Base-by-base conservation (phyloP, 2,888 invertebrate species). In the Aspidiotus destructor region DNA sequence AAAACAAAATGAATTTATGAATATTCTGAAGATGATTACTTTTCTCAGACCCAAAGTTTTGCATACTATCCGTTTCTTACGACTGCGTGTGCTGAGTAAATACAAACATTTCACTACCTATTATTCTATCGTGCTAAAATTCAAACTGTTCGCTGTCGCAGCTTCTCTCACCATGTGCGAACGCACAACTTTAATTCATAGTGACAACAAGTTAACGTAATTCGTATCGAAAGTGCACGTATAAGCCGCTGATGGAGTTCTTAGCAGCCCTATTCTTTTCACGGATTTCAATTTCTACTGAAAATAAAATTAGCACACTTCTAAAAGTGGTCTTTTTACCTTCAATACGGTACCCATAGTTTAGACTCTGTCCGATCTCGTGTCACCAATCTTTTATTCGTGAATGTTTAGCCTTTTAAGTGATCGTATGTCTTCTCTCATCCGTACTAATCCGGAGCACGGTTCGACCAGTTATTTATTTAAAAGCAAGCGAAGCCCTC, bases 391-490 rank as follows among this genome's bases (percentile, higher is more conserved):
- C 63, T 63, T 63, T 63, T 53, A 63, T 52, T 53, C 63, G 63
- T 41, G 53, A 63, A 63, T 63, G 63, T 54, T 28, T 63, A 53
- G 63, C 63, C 63, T 63, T 63, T 63, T 58, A 65, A 65, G 65
- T 57, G 57, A 65, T 65, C 65, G 58, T 58, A 65, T 65, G 65
- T 65, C 65, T 65, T 52, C 48, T 65, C 58, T 60, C 65, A 65
- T 65, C 65, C 58, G 65, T 65, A 28, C 48, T 28, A 41, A 65
- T 48, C 48, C 48, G 48, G 11, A 13, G 48, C 28, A 28, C 3
- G 48, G 48, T 48, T n/a, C 48, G 48, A 48, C n/a, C 48, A 28
- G 28, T 28, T 28, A 48, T 48, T 48, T 48, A 48, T 48, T n/a
- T 48, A 48, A 48, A 48, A 48, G 48, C 48, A 48, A 28, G 28